Percentiles rank a stretch among this genome's conserved stretches.
These are phyloP conservation scores for Calliphora vomitoria DNA, from an alignment of 2,888 invertebrate genomes.

Conservation along the genomic window DNA sequence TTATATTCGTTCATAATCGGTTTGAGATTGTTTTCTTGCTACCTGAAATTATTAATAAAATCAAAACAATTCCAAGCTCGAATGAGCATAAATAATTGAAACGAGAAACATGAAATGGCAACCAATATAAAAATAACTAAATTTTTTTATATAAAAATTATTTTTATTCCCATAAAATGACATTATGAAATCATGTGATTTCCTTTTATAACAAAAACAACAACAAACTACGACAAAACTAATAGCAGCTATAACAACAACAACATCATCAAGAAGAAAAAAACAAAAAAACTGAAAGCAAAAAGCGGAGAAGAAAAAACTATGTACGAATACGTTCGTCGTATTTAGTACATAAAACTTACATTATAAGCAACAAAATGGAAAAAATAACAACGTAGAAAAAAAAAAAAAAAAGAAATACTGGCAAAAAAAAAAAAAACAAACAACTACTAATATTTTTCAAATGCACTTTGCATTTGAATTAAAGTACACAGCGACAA, in stretches of 20 bases:
- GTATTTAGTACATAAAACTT: slow-evolving; percentile 51
- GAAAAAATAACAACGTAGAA: slow-evolving; percentile 39
- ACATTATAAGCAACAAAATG: slow-evolving; percentile 55
- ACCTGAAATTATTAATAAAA: slow-evolving; percentile 32
- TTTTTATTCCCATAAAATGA: slow-evolving; percentile 50
- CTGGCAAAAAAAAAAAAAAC: slow-evolving; percentile 19
- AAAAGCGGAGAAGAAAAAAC: slow-evolving; percentile 5
- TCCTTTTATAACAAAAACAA: slow-evolving; percentile 55
- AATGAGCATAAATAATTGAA: slow-evolving; percentile 16
- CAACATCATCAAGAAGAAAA: slow-evolving; percentile 26
- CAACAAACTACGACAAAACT: slow-evolving; percentile 58
- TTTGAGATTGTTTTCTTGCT: too few relatives aligned
- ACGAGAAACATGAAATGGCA: slow-evolving; percentile 12
- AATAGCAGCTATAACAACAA: slow-evolving; percentile 39
- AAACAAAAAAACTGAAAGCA: slow-evolving; percentile 24
- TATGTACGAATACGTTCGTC: neutral
- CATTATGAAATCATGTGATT: slow-evolving; percentile 72
- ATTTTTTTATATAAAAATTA: slow-evolving; percentile 7
- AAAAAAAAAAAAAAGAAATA: neutral
- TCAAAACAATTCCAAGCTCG: slow-evolving; percentile 38
- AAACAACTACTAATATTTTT: slow-evolving; percentile 35
- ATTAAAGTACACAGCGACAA: slow-evolving; percentile 47
- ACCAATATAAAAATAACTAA: neutral
- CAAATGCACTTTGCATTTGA: slow-evolving; percentile 66
- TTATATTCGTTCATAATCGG: too few relatives aligned